Conservation (phyloP, 2,797 vertebrate genomes). For the Luscinia luscinia region DNA sequence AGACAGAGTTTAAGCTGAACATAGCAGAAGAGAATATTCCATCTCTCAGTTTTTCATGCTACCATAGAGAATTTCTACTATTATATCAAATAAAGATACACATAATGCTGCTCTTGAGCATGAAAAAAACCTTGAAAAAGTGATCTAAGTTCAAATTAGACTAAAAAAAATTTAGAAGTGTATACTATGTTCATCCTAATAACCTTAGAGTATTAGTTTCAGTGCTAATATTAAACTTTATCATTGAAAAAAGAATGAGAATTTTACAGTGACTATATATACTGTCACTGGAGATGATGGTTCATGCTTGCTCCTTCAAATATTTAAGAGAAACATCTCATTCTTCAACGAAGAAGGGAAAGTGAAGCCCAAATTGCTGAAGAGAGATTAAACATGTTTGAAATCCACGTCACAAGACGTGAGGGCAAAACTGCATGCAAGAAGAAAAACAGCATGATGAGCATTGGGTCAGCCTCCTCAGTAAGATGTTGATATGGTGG, state of each 20-base stretch:
- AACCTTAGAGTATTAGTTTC: neutral
- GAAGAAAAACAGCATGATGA: neutral
- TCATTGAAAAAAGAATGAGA: neutral
- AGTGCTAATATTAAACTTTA: neutral
- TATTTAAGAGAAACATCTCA: neutral
- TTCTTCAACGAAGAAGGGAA: neutral
- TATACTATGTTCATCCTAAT: neutral
- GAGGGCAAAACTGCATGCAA: neutral
- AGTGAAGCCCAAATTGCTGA: neutral
- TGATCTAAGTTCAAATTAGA: neutral
- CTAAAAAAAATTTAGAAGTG: neutral
- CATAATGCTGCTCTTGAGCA: neutral
- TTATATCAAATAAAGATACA: neutral
- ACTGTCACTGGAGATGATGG: neutral
- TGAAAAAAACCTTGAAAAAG: neutral
- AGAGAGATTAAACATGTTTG: neutral
- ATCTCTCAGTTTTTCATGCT: neutral
- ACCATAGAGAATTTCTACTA: neutral
- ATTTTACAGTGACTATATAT: neutral
- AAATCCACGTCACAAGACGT: neutral
- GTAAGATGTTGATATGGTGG: neutral
- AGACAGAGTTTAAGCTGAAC: neutral
- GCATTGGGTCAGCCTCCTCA: neutral
- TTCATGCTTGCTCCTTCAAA: neutral
- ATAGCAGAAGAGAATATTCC: neutral